Percentiles rank a stretch among this genome's conserved stretches.
phyloP scores from a whole-genome alignment of 2,888 invertebrate genomes.

The Phanerotoma sp. region DNA sequence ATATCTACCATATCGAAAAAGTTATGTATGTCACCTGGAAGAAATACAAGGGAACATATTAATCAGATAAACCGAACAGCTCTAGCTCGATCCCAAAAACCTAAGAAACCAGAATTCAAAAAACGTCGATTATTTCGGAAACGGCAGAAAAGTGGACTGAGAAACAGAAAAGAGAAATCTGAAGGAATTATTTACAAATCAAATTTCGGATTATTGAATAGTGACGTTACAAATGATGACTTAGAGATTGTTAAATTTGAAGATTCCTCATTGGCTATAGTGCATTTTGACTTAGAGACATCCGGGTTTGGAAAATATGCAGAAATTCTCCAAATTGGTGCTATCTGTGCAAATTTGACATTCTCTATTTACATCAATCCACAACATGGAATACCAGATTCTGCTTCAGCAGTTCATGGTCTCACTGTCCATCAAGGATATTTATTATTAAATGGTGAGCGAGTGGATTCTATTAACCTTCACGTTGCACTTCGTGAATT shows the following conservation, averaged over 20 bases:
- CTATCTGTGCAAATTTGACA: conserved; percentile 18
- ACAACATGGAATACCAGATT: conserved; percentile 25
- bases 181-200: no score
- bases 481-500: conserved; percentile 13
- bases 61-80: no score
- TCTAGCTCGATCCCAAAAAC: no score
- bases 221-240: conserved; percentile 18
- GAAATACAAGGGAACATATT: no score
- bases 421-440: conserved; percentile 15
- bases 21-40: no score
- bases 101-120: no score
- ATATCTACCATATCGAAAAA: background rate
- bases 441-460: conserved; percentile 20
- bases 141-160: background rate
- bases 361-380: conserved; percentile 31
- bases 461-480: conserved; percentile 11
- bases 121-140: no score
- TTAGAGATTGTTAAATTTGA: conserved; percentile 9
- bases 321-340: conserved; percentile 32
- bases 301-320: conserved; percentile 26
- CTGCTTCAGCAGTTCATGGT: conserved; percentile 30
- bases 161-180: background rate
- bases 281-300: conserved; percentile 32
- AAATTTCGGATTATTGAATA: background rate
- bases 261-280: conserved; percentile 38